phyloP scores from a whole-genome alignment of 2,113 vertebrate species.

The Trematocara variabile region DNA sequence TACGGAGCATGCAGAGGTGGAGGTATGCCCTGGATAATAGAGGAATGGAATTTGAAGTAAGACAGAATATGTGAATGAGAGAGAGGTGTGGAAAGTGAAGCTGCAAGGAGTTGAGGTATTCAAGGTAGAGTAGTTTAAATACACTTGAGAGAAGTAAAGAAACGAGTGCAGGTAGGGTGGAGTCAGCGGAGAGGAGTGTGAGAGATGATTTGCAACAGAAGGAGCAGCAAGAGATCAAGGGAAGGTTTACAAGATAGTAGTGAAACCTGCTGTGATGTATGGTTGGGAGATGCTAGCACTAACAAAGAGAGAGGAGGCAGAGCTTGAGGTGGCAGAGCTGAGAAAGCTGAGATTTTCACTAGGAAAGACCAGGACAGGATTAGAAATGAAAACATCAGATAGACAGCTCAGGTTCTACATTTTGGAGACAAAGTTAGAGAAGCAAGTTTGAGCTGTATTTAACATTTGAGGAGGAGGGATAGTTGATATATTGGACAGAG shows the following conservation, averaged over 20 bases:
- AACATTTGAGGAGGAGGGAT: neutral
- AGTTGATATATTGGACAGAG: neutral
- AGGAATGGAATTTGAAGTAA: neutral
- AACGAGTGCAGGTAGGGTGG: fast-evolving
- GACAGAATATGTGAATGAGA: neutral
- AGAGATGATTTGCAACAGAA: neutral
- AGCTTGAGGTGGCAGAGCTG: neutral
- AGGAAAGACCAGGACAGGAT: fast-evolving
- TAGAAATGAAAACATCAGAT: neutral
- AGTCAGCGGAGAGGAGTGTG: neutral
- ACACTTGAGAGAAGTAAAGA: neutral
- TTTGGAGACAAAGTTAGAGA: neutral
- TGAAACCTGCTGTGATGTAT: neutral
- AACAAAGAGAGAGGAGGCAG: neutral
- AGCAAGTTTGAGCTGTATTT: neutral
- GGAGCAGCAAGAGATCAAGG: neutral
- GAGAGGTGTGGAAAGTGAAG: neutral
- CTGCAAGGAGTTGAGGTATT: neutral
- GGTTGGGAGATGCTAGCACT: neutral
- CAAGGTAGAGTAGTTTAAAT: neutral
- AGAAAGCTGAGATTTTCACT: neutral
- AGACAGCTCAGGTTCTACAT: neutral
- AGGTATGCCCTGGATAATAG: neutral
- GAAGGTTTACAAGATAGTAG: neutral
- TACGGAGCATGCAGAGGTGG: neutral